Base-by-base conservation (phyloP, 2,797 vertebrate species). In the Phoeniculus purpureus region DNA sequence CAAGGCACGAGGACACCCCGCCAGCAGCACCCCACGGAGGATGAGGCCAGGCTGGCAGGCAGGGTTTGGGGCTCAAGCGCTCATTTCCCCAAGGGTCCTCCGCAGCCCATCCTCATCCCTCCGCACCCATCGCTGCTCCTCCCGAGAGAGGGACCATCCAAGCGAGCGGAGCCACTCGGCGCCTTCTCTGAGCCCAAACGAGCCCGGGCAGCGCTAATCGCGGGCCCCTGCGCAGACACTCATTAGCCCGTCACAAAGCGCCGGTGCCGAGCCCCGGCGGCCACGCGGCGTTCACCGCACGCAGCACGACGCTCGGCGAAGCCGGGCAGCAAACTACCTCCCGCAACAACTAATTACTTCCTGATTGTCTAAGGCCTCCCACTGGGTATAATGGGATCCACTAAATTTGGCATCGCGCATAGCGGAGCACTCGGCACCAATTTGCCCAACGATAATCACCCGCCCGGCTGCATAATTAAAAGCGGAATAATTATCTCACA, bases 331-430 rank as follows among this genome's bases (percentile, higher is more conserved):
- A 65, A 95, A 79, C 93, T 96, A 94, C 95, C 95, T 95, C 95
- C 96, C 95, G 94, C 13, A 95, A 94, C 96, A 95, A 96, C 95
- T 97, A 97, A 97, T 97, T 97, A 97, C 97, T 97, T 97, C 97
- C 97, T 97, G 97, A 97, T 97, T 97, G 97, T 96, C 96, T 95
- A 86, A 62, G 97, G 95, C 96, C 97, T 97, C 97, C 97, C 97
- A 97, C 97, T 95, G 96, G 96, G 96, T 93, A 94, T 96, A 97
- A 97, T 97, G 91, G 95, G 90, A 94, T 94, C 96, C 95, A 92
- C 95, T 96, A 95, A 96, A 96, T 96, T 95, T 95, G 96, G 96
- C 96, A 96, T 92, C 95, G 89, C 37, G 95, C 95, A 94, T 96
- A 96, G 93, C 94, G 79, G 74, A 96, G 96, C 95, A 95, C 95